phyloP scores from a whole-genome alignment of 2,113 vertebrate species.

The Cricetomys ansorgei region DNA sequence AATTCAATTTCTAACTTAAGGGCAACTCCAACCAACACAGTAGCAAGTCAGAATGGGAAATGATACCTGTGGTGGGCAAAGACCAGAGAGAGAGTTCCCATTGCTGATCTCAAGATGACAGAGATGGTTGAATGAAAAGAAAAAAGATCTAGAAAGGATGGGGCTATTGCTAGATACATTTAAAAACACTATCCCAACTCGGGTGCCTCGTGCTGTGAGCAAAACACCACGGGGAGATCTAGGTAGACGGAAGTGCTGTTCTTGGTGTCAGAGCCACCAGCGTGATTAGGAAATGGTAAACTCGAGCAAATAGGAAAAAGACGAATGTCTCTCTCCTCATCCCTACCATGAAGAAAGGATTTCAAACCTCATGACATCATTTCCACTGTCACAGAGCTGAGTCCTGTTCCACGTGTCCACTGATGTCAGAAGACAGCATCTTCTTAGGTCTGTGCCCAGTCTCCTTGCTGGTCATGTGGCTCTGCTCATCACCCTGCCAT shows the following conservation, averaged over 20 bases:
- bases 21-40: background rate
- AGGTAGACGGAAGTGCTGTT: background rate
- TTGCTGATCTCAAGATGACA: background rate
- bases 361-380: background rate
- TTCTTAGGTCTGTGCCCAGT: background rate
- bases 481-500: accelerated
- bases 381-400: background rate
- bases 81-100: background rate
- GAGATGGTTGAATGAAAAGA: background rate
- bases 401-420: accelerated
- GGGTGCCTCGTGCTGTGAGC: background rate
- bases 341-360: slow-evolving; percentile 47
- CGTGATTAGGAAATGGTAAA: background rate
- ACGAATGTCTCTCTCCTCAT: background rate
- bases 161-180: background rate
- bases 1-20: background rate
- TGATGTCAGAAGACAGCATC: background rate
- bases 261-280: background rate
- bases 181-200: background rate
- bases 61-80: background rate
- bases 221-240: background rate
- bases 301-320: background rate
- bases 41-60: background rate
- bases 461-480: background rate
- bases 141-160: background rate